Evolutionary conservation across 1,140 invertebrate species (phyloP), one percentile per base, ranked within the genome.

Genomic region (Nebria ingens): DNA sequence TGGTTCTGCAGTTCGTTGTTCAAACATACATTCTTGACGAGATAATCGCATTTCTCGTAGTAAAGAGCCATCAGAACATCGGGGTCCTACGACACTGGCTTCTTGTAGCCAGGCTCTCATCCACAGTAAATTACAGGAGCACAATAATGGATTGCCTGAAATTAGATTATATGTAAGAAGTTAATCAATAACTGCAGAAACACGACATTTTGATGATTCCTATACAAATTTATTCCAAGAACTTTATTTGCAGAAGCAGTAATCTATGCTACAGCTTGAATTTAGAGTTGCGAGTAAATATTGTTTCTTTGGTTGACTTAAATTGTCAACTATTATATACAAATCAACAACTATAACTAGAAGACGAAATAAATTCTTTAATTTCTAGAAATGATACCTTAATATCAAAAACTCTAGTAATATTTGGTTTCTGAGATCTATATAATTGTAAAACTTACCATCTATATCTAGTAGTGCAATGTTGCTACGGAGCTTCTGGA

Each of bases 391-490:
- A n/a, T n/a, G n/a, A n/a, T n/a, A n/a, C n/a, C n/a, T n/a, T n/a
- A n/a, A n/a, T n/a, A n/a, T n/a, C n/a, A n/a, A n/a, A n/a, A n/a
- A n/a, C n/a, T n/a, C n/a, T n/a, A n/a, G n/a, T n/a, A n/a, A n/a
- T n/a, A n/a, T n/a, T n/a, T n/a, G n/a, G n/a, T n/a, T n/a, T n/a
- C n/a, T n/a, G n/a, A n/a, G n/a, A n/a, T n/a, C n/a, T n/a, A n/a
- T n/a, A n/a, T n/a, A n/a, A n/a, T n/a, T 6, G 4, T 45, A 12
- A 58, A 54, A 70, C 73, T 75, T 75, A 90, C 88, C 89, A 71
- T 91, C 87, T 55, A 93, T 83, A 70, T 92, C 89, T 19, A 93
- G 73, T 61, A 88, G 78, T 4, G 87, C 87, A 52, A 91, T 86
- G 56, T 89, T 91, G 42, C 82, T 84, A 56, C 86, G 74, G 13